Percentiles rank a stretch among this genome's conserved stretches.
Evolutionary conservation across 1,140 invertebrate genomes (phyloP).

Genomic region (Halotydeus destructor): DNA sequence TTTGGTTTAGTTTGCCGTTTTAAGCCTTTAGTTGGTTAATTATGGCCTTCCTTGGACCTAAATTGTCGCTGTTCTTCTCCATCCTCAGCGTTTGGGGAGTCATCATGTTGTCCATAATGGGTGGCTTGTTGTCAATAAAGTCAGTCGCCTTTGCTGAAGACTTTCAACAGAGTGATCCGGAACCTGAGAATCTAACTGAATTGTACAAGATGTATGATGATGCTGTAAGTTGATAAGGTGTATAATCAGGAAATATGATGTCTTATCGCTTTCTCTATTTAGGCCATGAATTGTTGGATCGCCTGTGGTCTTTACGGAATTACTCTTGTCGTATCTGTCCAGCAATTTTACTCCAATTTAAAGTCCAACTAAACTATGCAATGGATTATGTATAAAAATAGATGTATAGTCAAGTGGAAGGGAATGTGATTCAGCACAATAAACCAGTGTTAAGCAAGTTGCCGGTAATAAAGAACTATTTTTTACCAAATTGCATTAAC

Average conservation of each 20-base stretch:
- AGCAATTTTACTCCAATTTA: constrained; percentile 10
- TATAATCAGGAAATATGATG: too few relatives aligned
- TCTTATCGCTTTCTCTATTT: not conserved
- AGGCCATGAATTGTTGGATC: constrained; percentile 17
- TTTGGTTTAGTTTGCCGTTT: too few relatives aligned
- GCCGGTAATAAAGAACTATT: too few relatives aligned
- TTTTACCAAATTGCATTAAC: too few relatives aligned
- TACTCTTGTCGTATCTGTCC: constrained; percentile 13
- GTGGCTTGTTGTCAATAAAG: constrained; percentile 13
- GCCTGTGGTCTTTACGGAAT: constrained; percentile 15
- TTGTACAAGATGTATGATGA: constrained; percentile 12
- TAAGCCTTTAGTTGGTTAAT: too few relatives aligned
- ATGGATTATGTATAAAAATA: too few relatives aligned
- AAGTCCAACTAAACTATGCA: too few relatives aligned
- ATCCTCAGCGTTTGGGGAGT: constrained; percentile 16
- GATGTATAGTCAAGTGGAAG: too few relatives aligned
- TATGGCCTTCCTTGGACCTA: constrained; percentile 14
- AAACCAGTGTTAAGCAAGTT: too few relatives aligned
- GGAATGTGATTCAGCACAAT: too few relatives aligned
- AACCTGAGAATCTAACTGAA: constrained; percentile 5
- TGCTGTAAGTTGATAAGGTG: constrained; percentile 14
- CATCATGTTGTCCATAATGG: constrained; percentile 16
- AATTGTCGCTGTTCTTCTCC: constrained; percentile 13
- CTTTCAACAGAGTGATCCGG: constrained; percentile 9
- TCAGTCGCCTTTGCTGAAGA: constrained; percentile 17